phyloP scores from a whole-genome alignment of 2,113 vertebrate species.

The Lynx canadensis region DNA sequence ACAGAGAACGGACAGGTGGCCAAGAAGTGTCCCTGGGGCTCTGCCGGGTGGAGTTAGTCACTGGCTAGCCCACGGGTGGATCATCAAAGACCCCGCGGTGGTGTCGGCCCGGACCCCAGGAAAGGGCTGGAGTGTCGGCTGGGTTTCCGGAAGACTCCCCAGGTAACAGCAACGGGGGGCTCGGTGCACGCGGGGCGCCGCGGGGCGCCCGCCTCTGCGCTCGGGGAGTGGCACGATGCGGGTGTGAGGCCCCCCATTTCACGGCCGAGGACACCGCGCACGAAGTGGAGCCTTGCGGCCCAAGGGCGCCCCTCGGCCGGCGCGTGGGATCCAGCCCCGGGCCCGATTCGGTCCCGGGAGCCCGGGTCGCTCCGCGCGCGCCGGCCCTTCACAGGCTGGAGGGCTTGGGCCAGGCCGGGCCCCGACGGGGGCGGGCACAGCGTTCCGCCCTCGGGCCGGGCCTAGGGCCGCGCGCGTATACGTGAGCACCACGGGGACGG shows the following conservation, averaged over 20 bases:
- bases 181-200: neutral
- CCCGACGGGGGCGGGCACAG: conserved; percentile 28
- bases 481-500: conserved; percentile 93
- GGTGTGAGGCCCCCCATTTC: neutral
- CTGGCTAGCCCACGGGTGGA: neutral
- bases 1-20: neutral
- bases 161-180: neutral
- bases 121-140: neutral
- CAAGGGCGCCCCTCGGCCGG: neutral
- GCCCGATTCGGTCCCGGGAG: too few species aligned
- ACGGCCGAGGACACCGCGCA: neutral
- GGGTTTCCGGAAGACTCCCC: neutral
- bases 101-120: accelerated
- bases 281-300: accelerated
- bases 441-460: conserved; percentile 87
- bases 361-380: too few species aligned
- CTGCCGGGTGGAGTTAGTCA: accelerated
- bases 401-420: neutral
- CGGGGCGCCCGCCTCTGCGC: neutral
- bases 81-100: neutral
- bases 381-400: neutral
- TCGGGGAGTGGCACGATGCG: accelerated
- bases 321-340: too few species aligned
- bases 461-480: conserved; percentile 89
- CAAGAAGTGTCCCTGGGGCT: neutral